Conservation (phyloP, 2,113 vertebrate species). For the Morone saxatilis region DNA sequence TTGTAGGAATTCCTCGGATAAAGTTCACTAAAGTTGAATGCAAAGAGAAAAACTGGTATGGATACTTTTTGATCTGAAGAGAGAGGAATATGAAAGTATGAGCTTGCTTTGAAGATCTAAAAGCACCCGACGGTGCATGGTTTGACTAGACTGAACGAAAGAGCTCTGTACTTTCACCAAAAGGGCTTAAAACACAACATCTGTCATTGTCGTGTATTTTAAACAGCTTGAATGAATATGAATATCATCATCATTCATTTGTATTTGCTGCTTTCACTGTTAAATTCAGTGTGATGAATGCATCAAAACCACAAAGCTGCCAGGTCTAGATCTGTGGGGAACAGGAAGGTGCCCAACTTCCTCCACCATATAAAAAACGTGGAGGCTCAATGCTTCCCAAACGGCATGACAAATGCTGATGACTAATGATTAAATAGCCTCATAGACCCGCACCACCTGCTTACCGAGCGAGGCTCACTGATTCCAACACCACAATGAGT, state of each 20-base stretch:
- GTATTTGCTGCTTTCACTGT: not conserved
- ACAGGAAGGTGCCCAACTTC: slow-evolving; percentile 21
- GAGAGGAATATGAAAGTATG: not conserved
- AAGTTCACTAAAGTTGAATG: not conserved
- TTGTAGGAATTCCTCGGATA: not conserved
- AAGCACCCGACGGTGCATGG: not conserved
- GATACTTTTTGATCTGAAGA: not conserved
- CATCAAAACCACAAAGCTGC: slow-evolving; percentile 25
- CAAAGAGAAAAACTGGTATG: not conserved
- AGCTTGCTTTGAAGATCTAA: slow-evolving; percentile 17
- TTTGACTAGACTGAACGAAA: not conserved
- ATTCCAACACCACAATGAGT: slow-evolving; percentile 35
- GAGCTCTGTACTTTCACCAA: not conserved
- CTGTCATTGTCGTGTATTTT: not conserved
- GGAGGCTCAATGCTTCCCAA: slow-evolving; percentile 44
- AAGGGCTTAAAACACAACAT: not conserved
- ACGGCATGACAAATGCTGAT: slow-evolving; percentile 57
- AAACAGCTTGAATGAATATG: slow-evolving; percentile 1
- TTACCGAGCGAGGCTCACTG: slow-evolving; percentile 16
- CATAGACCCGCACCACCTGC: slow-evolving; percentile 67
- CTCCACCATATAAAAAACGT: slow-evolving; percentile 17
- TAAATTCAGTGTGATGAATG: slow-evolving; percentile 31
- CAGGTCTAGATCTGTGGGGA: slow-evolving; percentile 5
- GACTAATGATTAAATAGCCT: slow-evolving; percentile 59
- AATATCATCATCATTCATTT: not conserved